A percentile compares a stretch with the other conserved stretches of the same genome.
These are phyloP conservation scores for Ophonus ardosiacus DNA, from an alignment of 2,888 invertebrate genomes.

Conservation along the genomic window DNA sequence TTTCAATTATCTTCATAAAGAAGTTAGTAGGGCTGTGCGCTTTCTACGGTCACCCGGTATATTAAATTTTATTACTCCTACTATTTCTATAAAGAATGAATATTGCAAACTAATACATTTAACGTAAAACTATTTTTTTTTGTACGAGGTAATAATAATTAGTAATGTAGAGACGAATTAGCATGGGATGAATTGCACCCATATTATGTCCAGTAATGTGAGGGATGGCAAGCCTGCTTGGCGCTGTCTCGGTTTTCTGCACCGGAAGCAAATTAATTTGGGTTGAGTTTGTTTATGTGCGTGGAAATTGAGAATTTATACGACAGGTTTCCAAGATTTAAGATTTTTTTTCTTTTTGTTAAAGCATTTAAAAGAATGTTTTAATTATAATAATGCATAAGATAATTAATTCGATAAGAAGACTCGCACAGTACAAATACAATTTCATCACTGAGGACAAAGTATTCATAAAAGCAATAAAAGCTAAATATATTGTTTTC, in stretches of 20 bases:
- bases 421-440: background rate
- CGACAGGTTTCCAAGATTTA: slow-evolving; percentile 2
- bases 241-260: slow-evolving; percentile 3
- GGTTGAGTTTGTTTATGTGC: slow-evolving; percentile 33
- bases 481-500: background rate
- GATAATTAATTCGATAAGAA: slow-evolving; percentile 32
- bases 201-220: slow-evolving; percentile 18
- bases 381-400: slow-evolving; percentile 21
- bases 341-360: background rate
- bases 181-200: background rate
- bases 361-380: background rate
- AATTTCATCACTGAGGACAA: background rate
- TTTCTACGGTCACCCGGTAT: too few relatives aligned
- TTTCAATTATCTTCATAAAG: too few relatives aligned
- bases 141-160: too few relatives aligned
- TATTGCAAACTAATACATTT: too few relatives aligned
- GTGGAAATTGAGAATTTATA: slow-evolving; percentile 26
- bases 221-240: background rate
- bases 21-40: too few relatives aligned
- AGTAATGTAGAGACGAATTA: background rate
- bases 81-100: too few relatives aligned
- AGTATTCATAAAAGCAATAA: background rate
- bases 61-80: too few relatives aligned
- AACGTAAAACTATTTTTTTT: too few relatives aligned
- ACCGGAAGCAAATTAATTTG: slow-evolving; percentile 52